Percentiles rank a stretch among this genome's conserved stretches.
These are phyloP conservation scores for Proteles cristata DNA, from an alignment of 2,113 vertebrate genomes.

Conservation along the genomic window DNA sequence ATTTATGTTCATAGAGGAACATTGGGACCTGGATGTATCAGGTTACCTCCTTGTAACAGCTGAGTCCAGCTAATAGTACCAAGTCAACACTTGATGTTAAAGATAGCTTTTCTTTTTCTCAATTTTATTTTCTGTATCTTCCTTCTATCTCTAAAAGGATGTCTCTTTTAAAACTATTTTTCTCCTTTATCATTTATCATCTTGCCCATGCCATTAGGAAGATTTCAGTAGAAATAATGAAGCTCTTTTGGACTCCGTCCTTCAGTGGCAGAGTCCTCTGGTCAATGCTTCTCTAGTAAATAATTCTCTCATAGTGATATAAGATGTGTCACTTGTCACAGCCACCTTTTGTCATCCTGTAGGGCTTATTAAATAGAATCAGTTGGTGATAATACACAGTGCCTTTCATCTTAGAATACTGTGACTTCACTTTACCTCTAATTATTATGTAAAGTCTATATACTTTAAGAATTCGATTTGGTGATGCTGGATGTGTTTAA, in stretches of 20 bases:
- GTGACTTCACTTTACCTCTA: neutral
- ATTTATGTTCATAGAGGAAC: neutral
- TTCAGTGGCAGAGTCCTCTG: neutral
- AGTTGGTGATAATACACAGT: neutral
- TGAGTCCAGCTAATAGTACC: neutral
- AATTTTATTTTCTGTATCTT: neutral
- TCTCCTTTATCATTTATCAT: neutral
- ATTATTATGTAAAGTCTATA: neutral
- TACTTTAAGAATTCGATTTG: neutral
- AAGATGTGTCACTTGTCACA: neutral
- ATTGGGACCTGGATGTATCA: neutral
- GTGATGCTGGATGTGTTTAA: neutral
- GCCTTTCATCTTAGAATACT: neutral
- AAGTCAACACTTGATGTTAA: neutral
- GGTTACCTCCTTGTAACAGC: neutral
- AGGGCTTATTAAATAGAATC: neutral
- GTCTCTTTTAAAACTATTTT: neutral
- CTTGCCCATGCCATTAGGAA: neutral
- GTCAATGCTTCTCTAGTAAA: neutral
- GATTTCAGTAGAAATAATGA: neutral
- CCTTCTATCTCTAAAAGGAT: neutral
- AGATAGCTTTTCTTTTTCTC: neutral
- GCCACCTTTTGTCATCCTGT: neutral
- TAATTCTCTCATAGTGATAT: neutral
- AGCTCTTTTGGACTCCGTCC: neutral